Base-by-base conservation (phyloP, 2,113 vertebrate species). In the Anhinga anhinga region DNA sequence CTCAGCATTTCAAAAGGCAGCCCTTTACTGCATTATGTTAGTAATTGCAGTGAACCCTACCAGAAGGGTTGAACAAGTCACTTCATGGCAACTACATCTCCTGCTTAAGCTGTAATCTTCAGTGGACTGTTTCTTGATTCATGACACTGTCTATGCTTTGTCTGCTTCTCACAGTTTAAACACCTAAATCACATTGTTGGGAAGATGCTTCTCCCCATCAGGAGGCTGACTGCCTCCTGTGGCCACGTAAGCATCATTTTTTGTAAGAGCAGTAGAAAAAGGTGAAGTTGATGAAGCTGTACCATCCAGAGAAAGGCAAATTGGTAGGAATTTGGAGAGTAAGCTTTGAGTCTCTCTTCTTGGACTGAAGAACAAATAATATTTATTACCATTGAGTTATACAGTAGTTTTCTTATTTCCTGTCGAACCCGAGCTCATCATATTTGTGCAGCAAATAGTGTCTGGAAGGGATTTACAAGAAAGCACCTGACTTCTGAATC, bases 171-270 rank as follows among this genome's bases (percentile, higher is more conserved):
- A 34, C 27, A 25, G 50, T 61, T 90, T 62, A 59, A 84, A 59
- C 16, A 61, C 25, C 36, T 84, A 58, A 78, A 62, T 59, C 26
- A 34, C 29, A 19, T 3, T 78, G 34, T 45, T 2, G 0, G 27
- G 38, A 82, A 86, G 59, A 27, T 55, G 18, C 20, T 81, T 70
- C 32, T 86, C 22, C 14, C 38, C 34, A 13, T 26, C 40, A 55
- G 67, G 32, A 44, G 49, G 17, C 21, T 45, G 36, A 34, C 29
- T 42, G 26, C 27, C 32, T 86, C 34, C 30, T 22, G 3, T 38
- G 42, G 12, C 13, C 29, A 18, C 0, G 0, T 30, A 34, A 4
- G 6, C 15, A 38, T 9, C 5, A 8, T 7, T n/a, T 72, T 73
- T 61, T 32, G 29, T 34, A 30, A 82, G 36, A 82, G 9, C 6